Evolutionary conservation across 2,888 invertebrate genomes (phyloP), one percentile per base, ranked within the genome.

Genomic region (Priocnemis perturbator): DNA sequence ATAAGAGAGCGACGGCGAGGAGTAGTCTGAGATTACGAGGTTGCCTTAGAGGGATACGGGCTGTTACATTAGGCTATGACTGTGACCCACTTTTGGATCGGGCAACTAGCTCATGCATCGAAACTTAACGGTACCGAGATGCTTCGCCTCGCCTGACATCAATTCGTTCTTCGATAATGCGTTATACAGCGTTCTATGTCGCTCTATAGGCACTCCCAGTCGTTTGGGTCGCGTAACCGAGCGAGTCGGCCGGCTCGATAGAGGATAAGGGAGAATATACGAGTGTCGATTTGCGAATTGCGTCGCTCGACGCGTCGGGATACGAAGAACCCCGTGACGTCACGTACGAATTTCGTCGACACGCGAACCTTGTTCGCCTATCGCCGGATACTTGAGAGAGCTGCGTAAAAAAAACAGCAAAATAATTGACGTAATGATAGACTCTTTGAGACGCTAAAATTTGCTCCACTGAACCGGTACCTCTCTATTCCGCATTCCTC

Each of bases 51-150:
- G 72, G 76, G 76, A 81, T 83, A 79, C 79, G 71, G 75, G 81
- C 76, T 81, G 79, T 82, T 82, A 85, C 85, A 86, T 87, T 87
- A 82, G 85, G 85, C 86, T 85, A 84, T 80, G 83, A 85, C 87
- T 88, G 83, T 87, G 89, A 86, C 89, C 88, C 73, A 88, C 88
- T 86, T 88, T 84, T 80, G 80, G 72, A 69, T 81, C 74, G 79
- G 83, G 79, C 85, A 85, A 85, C 87, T 85, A 85, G 85, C 86
- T 86, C 85, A 85, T 85, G 88, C 86, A 84, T 86, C 82, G 84
- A 86, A 88, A 85, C 84, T 83, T 88, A 88, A 88, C 89, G 89
- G 88, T 88, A 88, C 86, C 78, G 71, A 80, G 82, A 85, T 84
- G 82, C 84, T 83, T 82, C 75, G 81, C 75, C 82, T 77, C 78